Evolutionary conservation across 2,797 vertebrate species (phyloP).

Genomic region (Eidolon dupreanum): DNA sequence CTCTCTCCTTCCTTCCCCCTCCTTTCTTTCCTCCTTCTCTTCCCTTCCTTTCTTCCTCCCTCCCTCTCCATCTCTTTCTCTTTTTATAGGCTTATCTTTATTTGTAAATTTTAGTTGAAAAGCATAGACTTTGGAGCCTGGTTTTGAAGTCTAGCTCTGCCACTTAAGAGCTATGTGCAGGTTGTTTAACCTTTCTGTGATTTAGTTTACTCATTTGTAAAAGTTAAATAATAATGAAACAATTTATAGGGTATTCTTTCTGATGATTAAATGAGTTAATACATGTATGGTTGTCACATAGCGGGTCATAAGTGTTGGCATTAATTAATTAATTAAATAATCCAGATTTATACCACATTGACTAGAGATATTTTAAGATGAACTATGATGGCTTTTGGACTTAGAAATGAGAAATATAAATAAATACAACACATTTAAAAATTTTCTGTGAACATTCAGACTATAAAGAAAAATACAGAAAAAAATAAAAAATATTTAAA

Average conservation of each 20-base stretch:
- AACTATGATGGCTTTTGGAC: background rate
- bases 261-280: background rate
- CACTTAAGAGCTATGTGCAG: background rate
- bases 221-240: background rate
- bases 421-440: background rate
- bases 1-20: accelerated
- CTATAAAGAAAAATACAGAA: slow-evolving; percentile 17
- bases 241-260: background rate
- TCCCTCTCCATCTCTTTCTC: background rate
- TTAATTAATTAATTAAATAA: slow-evolving; percentile 5
- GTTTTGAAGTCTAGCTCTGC: background rate
- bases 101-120: slow-evolving; percentile 3
- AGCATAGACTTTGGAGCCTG: background rate
- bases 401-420: slow-evolving; percentile 36
- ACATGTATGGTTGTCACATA: background rate
- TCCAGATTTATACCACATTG: background rate
- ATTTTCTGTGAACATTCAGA: slow-evolving; percentile 9
- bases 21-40: too few species aligned
- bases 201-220: slow-evolving; percentile 17
- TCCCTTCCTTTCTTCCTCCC: accelerated
- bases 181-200: background rate
- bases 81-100: background rate
- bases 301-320: background rate
- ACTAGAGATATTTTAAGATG: slow-evolving; percentile 32
- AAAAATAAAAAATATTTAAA: slow-evolving; percentile 40